Conservation (phyloP, 2,888 invertebrate species). For the Ornithoptera alexandrae region DNA sequence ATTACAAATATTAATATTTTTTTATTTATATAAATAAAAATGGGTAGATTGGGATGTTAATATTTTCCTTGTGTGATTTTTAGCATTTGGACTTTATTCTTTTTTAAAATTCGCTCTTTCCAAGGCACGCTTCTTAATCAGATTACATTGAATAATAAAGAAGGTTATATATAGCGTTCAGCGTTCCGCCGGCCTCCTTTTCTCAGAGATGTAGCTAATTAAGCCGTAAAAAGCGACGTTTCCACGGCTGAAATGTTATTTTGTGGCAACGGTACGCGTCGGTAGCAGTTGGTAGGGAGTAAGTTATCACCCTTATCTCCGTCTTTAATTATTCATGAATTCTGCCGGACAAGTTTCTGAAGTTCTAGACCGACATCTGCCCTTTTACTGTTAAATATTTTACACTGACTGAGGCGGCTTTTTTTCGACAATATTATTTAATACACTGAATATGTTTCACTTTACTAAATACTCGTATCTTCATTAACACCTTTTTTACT, state of each 20-base stretch:
- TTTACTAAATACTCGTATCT: too few species aligned
- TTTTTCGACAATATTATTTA: too few species aligned
- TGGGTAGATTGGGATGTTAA: too few species aligned
- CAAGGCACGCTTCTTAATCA: slow-evolving; percentile 46
- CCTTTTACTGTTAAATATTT: slow-evolving; percentile 65
- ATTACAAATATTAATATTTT: too few species aligned
- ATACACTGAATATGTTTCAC: too few species aligned
- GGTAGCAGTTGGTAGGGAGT: slow-evolving; percentile 39
- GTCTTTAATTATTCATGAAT: slow-evolving; percentile 75
- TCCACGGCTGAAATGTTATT: slow-evolving; percentile 61
- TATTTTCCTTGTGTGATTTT: too few species aligned
- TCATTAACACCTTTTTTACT: too few species aligned
- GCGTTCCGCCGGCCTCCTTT: slow-evolving; percentile 39
- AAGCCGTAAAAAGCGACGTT: slow-evolving; percentile 66
- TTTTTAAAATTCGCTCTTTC: slow-evolving; percentile 7
- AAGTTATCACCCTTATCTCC: slow-evolving; percentile 65
- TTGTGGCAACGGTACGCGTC: slow-evolving; percentile 49
- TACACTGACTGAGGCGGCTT: slow-evolving; percentile 45
- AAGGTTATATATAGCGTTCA: slow-evolving; percentile 43
- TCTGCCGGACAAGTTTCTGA: slow-evolving; percentile 57
- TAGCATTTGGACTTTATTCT: too few species aligned
- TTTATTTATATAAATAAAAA: too few species aligned
- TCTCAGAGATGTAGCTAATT: slow-evolving; percentile 65
- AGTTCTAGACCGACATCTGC: slow-evolving; percentile 63
- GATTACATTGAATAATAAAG: slow-evolving; percentile 52